These are phyloP conservation scores for Leucopsar rothschildi DNA, from an alignment of 2,113 vertebrate genomes.

Conservation along the genomic window DNA sequence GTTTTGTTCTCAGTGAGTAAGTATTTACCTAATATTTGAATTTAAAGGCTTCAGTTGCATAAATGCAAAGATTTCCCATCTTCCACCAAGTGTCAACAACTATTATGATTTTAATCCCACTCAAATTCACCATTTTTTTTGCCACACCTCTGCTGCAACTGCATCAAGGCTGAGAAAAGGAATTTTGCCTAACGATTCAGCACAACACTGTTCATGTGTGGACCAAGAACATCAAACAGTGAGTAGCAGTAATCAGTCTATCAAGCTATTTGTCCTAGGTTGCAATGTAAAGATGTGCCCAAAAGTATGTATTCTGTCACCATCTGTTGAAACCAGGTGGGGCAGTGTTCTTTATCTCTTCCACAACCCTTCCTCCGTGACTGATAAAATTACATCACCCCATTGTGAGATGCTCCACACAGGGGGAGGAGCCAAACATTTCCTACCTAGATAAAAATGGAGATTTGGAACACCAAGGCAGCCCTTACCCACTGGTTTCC, in stretches of 20 bases:
- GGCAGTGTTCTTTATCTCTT: no score
- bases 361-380: no score
- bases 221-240: neutral
- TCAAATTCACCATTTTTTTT: neutral
- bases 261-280: neutral
- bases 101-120: neutral
- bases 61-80: neutral
- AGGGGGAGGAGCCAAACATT: no score
- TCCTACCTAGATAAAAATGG: no score
- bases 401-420: no score
- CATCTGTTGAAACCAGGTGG: no score
- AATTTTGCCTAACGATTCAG: neutral
- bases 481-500: no score
- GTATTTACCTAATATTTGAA: neutral
- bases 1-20: neutral
- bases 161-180: neutral
- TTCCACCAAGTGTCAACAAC: neutral
- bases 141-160: neutral
- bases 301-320: no score
- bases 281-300: no score
- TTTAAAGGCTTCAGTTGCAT: neutral
- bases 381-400: no score
- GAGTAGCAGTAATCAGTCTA: neutral
- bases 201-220: neutral
- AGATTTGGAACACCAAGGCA: no score